Conservation (phyloP, 35 echinoderm and acorn worm genomes). For the Apostichopus japonicus region DNA sequence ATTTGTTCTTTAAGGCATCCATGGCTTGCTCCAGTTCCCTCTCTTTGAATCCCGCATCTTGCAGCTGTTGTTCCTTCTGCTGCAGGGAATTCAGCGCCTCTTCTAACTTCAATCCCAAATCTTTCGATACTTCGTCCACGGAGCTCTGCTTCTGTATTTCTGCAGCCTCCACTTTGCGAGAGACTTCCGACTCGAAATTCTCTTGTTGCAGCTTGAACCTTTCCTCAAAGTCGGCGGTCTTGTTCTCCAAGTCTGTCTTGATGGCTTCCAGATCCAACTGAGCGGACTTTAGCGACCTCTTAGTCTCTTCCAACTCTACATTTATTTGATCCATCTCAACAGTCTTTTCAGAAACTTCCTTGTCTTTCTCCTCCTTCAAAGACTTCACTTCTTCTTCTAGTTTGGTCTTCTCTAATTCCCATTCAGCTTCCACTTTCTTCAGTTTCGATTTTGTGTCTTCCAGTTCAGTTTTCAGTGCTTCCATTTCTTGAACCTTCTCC, state of each 20-base stretch:
- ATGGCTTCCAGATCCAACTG: conserved; percentile 66
- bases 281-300: conserved; percentile 41
- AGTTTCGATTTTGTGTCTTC: conserved; percentile 21
- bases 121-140: conserved; percentile 77
- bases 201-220: conserved; percentile 88
- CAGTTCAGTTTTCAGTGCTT: conserved; percentile 15
- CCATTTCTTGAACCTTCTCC: conserved; percentile 68
- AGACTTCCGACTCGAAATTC: conserved; percentile 86
- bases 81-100: conserved; percentile 77
- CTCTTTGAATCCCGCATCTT: conserved; percentile 76
- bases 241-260: conserved; percentile 72
- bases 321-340: conserved; percentile 68
- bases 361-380: conserved; percentile 41
- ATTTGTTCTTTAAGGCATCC: conserved; percentile 75
- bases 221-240: conserved; percentile 80
- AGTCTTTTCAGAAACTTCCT: conserved; percentile 60
- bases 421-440: not conserved
- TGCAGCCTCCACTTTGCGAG: conserved; percentile 73
- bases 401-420: conserved; percentile 16
- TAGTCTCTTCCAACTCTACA: conserved; percentile 62
- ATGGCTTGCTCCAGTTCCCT: conserved; percentile 78
- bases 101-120: conserved; percentile 74
- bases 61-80: conserved; percentile 76
- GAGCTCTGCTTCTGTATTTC: conserved; percentile 95
- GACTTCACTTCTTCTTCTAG: conserved; percentile 56